Base-by-base conservation (phyloP, 2,113 vertebrate genomes). In the Entosphenus tridentatus region DNA sequence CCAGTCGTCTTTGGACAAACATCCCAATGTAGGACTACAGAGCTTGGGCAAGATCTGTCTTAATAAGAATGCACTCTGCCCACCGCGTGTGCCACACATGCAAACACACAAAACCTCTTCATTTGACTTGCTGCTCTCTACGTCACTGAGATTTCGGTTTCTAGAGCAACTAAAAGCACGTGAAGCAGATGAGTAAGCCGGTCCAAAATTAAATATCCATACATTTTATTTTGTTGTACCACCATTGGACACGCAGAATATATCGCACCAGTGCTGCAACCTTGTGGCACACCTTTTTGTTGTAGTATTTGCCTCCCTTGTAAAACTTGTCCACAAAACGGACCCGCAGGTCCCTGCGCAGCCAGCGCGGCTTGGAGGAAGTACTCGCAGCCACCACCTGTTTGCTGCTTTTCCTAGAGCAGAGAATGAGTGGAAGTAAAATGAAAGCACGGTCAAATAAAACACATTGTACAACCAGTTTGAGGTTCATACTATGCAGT, bases 301-400 rank as follows among this genome's bases (percentile, higher is more conserved):
- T 89, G 78, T 90, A 90, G 76, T 88, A 88, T 55, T 75, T 80
- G n/a, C 88, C 88, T 3, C 81, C 83, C 75, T 88, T 86, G 72
- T 86, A 82, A 55, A 76, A 17, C 75, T 80, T 87, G 77, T 92
- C 83, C 71, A 90, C 81, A 58, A 89, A 89, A 10, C 87, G 83
- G 69, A 90, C 88, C 16, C 79, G 84, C 57, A 90, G 74, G 62
- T 65, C 62, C n/a, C 62, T n/a, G 21, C 21, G 62, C n/a, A 65
- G 62, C 62, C 62, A 65, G 10, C 62, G 21, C 10, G 62, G 10
- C 39, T 39, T 39, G 1, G 39, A 39, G 39, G 39, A 14, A 62
- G 59, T 14, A 62, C 59, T 62, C 59, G 59, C 59, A 14, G 59
- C 59, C 59, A 14, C 59, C 59, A 14, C 59, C 13, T 17, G 13